Evolutionary conservation across 2,797 vertebrate species (phyloP), one percentile per base, ranked within the genome.

Genomic region (Hydrolagus colliei): DNA sequence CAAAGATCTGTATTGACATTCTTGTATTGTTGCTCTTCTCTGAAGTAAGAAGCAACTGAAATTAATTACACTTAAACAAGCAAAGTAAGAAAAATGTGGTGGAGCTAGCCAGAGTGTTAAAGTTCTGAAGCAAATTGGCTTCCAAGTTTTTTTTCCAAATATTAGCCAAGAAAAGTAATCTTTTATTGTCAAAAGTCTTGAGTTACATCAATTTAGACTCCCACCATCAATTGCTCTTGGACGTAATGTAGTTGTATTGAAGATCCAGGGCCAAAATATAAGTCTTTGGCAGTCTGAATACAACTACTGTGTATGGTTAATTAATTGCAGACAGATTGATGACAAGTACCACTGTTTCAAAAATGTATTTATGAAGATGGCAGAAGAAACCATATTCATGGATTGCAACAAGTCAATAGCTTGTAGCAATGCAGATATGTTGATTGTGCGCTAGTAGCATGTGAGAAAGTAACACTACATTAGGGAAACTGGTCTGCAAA

Each of bases 361-460:
- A 68, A 82, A 82, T 20, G 35, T 82, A 63, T 82, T 82, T 63
- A 82, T 82, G 65, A 82, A 68, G 4, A 67, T 82, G 27, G 79
- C 62, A 82, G 13, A 82, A 65, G 62, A 82, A 82, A 82, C 65
- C 65, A 68, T 63, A 68, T 32, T 82, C 41, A 68, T 82, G 79
- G 63, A 27, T 27, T 27, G 79, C 35, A 18, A 68, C 63, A 82
- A 27, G 79, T 65, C 79, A 82, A 82, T 9, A 82, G 65, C 63
- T 67, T 9, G 79, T 67, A 82, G 79, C 41, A 52, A 52, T 52
- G 41, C 6, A 3, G 62, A 82, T 82, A 82, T 65, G 67, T 32
- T 82, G 41, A 82, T 10, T 2, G 32, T 82, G 79, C 35, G 65
- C 67, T 41, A 82, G 79, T 82, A 82, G 79, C 16, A 18, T 41